phyloP scores from a whole-genome alignment of 1,140 invertebrate genomes.

The Aporrectodea caliginosa region DNA sequence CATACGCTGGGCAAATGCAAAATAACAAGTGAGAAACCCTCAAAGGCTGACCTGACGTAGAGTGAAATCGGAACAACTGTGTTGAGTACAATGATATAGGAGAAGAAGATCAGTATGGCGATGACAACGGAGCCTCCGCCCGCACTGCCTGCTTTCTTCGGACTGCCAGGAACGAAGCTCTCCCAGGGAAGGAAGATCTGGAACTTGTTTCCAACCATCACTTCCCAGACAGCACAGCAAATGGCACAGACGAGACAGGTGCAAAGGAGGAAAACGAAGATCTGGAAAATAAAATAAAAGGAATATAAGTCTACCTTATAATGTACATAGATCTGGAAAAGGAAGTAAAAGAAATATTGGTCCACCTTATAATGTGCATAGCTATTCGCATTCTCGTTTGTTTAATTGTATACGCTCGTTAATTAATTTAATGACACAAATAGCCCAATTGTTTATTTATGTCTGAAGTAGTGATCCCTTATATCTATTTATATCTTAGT shows the following conservation, averaged over 20 bases:
- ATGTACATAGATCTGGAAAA: no score
- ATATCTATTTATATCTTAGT: no score
- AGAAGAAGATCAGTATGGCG: conserved; percentile 94
- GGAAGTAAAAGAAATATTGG: no score
- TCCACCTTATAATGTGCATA: no score
- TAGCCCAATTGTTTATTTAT: no score
- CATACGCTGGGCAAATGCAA: no score
- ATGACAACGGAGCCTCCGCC: conserved; percentile 84
- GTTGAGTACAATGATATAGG: conserved; percentile 98
- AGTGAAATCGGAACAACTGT: conserved; percentile 99
- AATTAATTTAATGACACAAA: no score
- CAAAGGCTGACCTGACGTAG: conserved; percentile 80
- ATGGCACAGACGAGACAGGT: conserved; percentile 97
- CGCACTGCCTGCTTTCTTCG: conserved; percentile 62
- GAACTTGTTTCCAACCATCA: conserved; percentile 70
- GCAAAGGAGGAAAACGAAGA: conserved; percentile 94
- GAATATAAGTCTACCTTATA: background rate
- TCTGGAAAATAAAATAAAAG: conserved; percentile 61
- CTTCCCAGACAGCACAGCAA: conserved; percentile 96
- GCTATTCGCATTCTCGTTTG: no score
- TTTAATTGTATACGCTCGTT: no score
- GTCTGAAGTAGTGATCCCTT: no score
- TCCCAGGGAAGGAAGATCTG: conserved; percentile 93
- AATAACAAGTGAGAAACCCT: no score
- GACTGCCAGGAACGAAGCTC: conserved; percentile 69